Percentiles rank a stretch among this genome's conserved stretches.
phyloP scores from a whole-genome alignment of 1,140 invertebrate genomes.

The Lucilia cuprina region DNA sequence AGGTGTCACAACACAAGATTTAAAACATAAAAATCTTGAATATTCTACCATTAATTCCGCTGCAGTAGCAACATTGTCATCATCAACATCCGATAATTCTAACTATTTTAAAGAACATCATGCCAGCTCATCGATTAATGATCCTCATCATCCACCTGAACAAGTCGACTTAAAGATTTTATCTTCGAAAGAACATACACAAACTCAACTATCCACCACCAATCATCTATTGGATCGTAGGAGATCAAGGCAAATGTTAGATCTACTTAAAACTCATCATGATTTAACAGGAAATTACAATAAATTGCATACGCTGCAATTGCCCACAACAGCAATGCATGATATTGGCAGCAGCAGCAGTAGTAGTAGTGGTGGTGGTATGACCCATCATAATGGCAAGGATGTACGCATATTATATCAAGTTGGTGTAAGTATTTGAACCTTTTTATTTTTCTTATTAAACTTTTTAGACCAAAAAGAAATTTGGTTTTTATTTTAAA shows the following conservation, averaged over 20 bases:
- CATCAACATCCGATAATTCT: neutral
- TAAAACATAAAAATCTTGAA: constrained; percentile 54
- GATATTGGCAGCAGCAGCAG: constrained; percentile 3
- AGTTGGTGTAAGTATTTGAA: constrained; percentile 57
- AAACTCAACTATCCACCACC: constrained; percentile 30
- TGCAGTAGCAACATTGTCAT: neutral
- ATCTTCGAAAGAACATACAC: constrained; percentile 44
- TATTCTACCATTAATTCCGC: constrained; percentile 53
- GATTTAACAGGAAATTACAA: constrained; percentile 15
- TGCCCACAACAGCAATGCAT: neutral
- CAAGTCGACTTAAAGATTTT: constrained; percentile 1
- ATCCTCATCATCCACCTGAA: neutral
- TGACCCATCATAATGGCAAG: constrained; percentile 44
- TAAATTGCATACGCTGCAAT: constrained; percentile 28
- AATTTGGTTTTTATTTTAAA: too few relatives aligned
- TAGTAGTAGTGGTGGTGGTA: constrained; percentile 32
- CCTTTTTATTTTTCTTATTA: neutral
- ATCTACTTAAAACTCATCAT: constrained; percentile 40
- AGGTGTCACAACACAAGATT: constrained; percentile 9
- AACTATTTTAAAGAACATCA: neutral
- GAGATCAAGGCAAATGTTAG: constrained; percentile 39
- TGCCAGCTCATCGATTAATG: neutral
- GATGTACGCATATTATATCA: constrained; percentile 58
- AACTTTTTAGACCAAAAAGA: neutral
- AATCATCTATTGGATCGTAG: constrained; percentile 37